These are phyloP conservation scores for Eleutherodactylus coqui DNA, from an alignment of 2,797 vertebrate species.

Conservation along the genomic window DNA sequence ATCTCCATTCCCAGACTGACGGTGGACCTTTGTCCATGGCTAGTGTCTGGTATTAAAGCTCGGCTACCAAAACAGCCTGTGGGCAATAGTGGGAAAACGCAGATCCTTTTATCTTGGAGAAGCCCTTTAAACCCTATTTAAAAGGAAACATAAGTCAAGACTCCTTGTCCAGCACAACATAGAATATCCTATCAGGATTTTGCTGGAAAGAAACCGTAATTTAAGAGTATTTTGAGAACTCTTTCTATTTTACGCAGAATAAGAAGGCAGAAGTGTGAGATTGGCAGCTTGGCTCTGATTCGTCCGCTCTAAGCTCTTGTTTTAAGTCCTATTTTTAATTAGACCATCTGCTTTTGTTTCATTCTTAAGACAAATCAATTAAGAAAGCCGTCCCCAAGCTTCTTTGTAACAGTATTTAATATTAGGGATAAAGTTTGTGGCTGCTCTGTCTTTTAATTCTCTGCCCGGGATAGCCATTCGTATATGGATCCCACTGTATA, in stretches of 20 bases:
- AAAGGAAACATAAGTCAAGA: background rate
- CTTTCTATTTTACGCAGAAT: background rate
- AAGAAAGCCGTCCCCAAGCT: constrained; percentile 34
- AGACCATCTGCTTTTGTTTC: background rate
- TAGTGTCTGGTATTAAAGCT: background rate
- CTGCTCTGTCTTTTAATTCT: constrained; percentile 14
- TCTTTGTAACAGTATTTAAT: constrained; percentile 51
- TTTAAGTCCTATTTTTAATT: background rate
- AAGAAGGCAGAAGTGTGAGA: background rate
- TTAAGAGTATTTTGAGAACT: background rate
- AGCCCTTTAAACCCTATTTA: background rate
- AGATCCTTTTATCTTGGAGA: background rate
- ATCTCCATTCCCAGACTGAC: no score
- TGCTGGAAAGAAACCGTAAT: background rate
- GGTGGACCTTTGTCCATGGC: no score
- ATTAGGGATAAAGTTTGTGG: constrained; percentile 13
- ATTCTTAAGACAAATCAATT: constrained; percentile 17
- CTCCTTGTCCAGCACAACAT: background rate
- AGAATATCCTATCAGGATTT: background rate
- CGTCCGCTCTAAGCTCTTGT: background rate
- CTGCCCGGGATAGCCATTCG: background rate
- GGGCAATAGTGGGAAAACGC: background rate
- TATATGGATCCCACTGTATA: constrained; percentile 34
- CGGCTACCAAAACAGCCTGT: background rate
- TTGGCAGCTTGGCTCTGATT: background rate